phyloP scores from a whole-genome alignment of 2,113 vertebrate genomes.

The Chlorodrepanis virens region DNA sequence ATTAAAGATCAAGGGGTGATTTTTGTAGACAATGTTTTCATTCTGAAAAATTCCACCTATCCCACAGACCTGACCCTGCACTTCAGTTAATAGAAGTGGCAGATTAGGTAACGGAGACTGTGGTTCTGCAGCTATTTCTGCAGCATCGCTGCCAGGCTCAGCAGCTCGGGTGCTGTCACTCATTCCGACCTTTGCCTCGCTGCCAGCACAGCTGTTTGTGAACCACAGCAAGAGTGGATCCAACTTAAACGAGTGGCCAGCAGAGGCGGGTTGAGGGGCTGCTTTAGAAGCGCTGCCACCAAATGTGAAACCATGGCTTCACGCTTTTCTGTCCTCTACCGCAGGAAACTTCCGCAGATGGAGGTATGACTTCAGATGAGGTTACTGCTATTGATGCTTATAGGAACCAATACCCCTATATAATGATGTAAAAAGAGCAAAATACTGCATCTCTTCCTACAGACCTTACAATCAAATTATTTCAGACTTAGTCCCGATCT shows the following conservation, averaged over 20 bases:
- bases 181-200: conserved; percentile 33
- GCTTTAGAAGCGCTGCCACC: neutral
- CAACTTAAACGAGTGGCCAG: neutral
- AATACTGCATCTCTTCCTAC: neutral
- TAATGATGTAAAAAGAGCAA: neutral
- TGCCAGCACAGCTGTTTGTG: conserved; percentile 51
- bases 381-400: neutral
- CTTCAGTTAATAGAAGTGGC: conserved; percentile 4
- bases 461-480: neutral
- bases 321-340: neutral
- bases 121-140: conserved; percentile 56
- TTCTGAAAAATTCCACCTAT: conserved; percentile 18
- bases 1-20: neutral
- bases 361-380: neutral
- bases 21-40: conserved; percentile 5
- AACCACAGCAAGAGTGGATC: neutral
- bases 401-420: neutral
- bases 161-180: conserved; percentile 33
- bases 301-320: neutral
- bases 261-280: neutral
- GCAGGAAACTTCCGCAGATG: neutral
- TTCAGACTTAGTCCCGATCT: neutral
- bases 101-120: conserved; percentile 43
- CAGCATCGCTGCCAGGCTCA: conserved; percentile 3
- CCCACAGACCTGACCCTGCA: neutral